phyloP scores from a whole-genome alignment of 2,113 vertebrate species.

The Thamnaconus septentrionalis region DNA sequence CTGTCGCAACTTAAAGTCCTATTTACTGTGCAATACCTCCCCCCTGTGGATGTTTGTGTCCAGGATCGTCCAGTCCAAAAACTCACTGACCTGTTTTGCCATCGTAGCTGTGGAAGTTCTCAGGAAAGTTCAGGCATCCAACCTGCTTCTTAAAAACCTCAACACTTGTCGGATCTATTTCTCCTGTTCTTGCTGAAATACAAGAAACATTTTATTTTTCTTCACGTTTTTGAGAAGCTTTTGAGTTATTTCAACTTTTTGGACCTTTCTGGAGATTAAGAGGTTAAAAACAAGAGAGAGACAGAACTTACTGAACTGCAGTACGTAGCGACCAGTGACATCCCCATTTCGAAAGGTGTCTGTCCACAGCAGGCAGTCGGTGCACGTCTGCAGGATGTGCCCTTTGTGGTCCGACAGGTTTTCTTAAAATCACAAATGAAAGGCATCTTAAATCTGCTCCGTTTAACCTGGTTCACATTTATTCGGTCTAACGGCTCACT shows the following conservation, averaged over 20 bases:
- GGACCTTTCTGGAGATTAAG: not conserved
- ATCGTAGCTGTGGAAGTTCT: constrained; percentile 58
- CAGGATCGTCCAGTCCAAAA: not conserved
- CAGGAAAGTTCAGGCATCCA: constrained; percentile 63
- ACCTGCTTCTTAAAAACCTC: constrained; percentile 64
- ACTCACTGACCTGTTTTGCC: constrained; percentile 54
- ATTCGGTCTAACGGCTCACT: constrained; percentile 21
- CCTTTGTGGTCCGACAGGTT: constrained; percentile 71
- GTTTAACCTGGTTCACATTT: too few species aligned
- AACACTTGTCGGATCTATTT: constrained; percentile 48
- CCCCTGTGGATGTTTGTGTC: constrained; percentile 33
- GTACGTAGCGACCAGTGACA: constrained; percentile 58
- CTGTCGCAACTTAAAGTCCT: not conserved
- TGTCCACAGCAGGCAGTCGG: constrained; percentile 70
- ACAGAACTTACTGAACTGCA: constrained; percentile 67
- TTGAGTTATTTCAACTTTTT: too few species aligned
- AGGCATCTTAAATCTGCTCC: not conserved
- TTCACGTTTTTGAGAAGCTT: too few species aligned
- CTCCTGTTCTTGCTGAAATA: constrained; percentile 62
- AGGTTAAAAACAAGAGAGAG: not conserved
- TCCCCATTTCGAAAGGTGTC: constrained; percentile 67
- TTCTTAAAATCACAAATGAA: constrained; percentile 35
- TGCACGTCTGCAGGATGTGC: constrained; percentile 63
- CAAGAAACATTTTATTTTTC: not conserved
- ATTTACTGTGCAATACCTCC: constrained; percentile 12